These are phyloP conservation scores for Phaonia tiefii DNA, from an alignment of 2,888 invertebrate species.

Conservation along the genomic window DNA sequence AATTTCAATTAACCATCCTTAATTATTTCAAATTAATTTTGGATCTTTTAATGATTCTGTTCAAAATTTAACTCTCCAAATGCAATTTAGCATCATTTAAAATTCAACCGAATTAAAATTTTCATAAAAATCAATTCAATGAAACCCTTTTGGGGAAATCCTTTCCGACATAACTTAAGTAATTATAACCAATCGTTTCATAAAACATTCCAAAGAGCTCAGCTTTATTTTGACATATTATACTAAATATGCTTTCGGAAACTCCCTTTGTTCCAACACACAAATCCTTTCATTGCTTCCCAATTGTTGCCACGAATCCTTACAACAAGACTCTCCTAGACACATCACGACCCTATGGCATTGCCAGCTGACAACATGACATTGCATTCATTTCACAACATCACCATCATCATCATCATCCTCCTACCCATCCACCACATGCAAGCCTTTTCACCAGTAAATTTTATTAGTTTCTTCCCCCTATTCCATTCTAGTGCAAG, in stretches of 20 bases:
- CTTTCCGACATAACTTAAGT: too few relatives aligned
- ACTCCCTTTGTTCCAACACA: not conserved
- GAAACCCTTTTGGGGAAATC: too few relatives aligned
- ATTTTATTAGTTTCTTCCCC: constrained; percentile 65
- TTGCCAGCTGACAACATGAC: not conserved
- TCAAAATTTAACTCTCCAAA: too few relatives aligned
- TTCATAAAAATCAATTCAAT: not conserved
- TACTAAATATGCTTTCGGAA: not conserved
- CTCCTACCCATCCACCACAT: constrained; percentile 15
- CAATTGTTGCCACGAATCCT: constrained; percentile 19
- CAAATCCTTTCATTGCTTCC: constrained; percentile 17
- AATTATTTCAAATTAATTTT: too few relatives aligned
- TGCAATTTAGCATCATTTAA: too few relatives aligned
- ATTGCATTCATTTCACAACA: not conserved
- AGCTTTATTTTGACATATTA: too few relatives aligned
- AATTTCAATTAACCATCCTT: too few relatives aligned
- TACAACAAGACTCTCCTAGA: not conserved
- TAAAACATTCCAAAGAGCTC: too few relatives aligned
- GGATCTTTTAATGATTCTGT: too few relatives aligned
- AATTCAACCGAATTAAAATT: too few relatives aligned
- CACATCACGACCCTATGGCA: constrained; percentile 16
- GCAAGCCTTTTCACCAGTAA: constrained; percentile 32
- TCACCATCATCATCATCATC: not conserved
- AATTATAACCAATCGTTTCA: too few relatives aligned
- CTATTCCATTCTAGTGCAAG: constrained; percentile 78